These are phyloP conservation scores for Cryptus armator DNA, from an alignment of 2,888 invertebrate genomes.

Conservation along the genomic window DNA sequence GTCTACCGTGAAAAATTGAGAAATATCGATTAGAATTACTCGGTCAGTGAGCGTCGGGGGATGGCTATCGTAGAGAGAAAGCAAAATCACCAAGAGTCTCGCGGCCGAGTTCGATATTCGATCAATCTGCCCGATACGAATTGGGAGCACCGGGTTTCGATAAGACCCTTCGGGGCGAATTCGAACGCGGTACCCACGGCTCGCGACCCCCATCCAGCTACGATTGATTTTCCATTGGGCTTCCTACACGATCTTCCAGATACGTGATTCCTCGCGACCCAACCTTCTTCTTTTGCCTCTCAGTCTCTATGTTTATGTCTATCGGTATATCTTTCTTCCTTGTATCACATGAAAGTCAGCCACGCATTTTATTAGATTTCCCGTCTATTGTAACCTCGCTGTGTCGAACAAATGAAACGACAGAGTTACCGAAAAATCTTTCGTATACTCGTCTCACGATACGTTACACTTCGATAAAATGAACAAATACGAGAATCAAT, in stretches of 20 bases:
- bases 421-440: slow-evolving; percentile 28
- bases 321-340: slow-evolving; percentile 63
- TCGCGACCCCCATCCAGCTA: slow-evolving; percentile 44
- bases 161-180: slow-evolving; percentile 63
- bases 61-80: slow-evolving; percentile 7
- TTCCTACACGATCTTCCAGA: slow-evolving; percentile 65
- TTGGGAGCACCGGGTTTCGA: slow-evolving; percentile 65
- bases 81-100: slow-evolving; percentile 26
- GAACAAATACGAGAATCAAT: not conserved
- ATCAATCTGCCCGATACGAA: slow-evolving; percentile 66
- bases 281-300: slow-evolving; percentile 36
- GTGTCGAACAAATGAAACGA: slow-evolving; percentile 45
- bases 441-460: not conserved
- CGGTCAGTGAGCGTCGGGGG: slow-evolving; percentile 44
- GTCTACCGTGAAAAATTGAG: slow-evolving; percentile 11
- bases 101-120: slow-evolving; percentile 61
- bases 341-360: slow-evolving; percentile 67
- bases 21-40: slow-evolving; percentile 60
- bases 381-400: slow-evolving; percentile 62
- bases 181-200: slow-evolving; percentile 45
- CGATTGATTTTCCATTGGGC: slow-evolving; percentile 69
- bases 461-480: not conserved
- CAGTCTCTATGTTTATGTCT: slow-evolving; percentile 42
- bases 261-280: slow-evolving; percentile 62
- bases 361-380: slow-evolving; percentile 79